Evolutionary conservation across 2,113 vertebrate genomes (phyloP).

Genomic region (Embiotoca jacksoni): DNA sequence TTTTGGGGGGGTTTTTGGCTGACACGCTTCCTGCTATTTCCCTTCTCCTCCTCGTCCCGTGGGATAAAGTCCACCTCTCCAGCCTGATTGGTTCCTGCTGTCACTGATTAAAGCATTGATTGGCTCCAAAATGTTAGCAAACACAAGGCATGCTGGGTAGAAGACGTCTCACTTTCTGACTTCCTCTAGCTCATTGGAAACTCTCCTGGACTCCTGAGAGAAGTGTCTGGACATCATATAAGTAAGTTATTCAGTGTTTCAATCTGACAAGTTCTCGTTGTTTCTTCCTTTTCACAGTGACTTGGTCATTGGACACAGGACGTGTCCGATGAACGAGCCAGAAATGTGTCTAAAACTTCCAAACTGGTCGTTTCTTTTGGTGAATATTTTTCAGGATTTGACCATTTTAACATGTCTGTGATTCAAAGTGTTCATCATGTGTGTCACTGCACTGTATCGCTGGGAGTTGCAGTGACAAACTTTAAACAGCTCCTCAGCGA

Average conservation of each 20-base stretch:
- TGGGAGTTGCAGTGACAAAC: not conserved
- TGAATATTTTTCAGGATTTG: constrained; percentile 4
- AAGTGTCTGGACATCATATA: constrained; percentile 34
- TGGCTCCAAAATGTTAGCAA: constrained; percentile 52
- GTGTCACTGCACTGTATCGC: not conserved
- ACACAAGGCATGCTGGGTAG: constrained; percentile 67
- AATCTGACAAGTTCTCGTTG: constrained; percentile 10
- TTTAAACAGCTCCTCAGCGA: not conserved
- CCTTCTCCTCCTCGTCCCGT: constrained; percentile 17
- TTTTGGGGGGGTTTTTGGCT: constrained; percentile 5
- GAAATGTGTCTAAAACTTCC: constrained; percentile 1
- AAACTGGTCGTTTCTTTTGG: not conserved
- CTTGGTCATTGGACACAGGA: constrained; percentile 16
- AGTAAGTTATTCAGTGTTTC: constrained; percentile 38
- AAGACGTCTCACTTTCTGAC: constrained; percentile 19
- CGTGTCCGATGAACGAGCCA: constrained; percentile 1
- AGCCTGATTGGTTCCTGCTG: constrained; percentile 60
- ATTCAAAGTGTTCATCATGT: not conserved
- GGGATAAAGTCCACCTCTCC: constrained; percentile 23
- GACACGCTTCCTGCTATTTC: constrained; percentile 1
- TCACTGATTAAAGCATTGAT: constrained; percentile 59
- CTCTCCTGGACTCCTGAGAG: constrained; percentile 44
- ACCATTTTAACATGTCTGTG: not conserved
- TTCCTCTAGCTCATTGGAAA: constrained; percentile 38
- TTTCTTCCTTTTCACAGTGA: not conserved